phyloP scores from a whole-genome alignment of 2,797 vertebrate genomes.

The Miichthys miiuy region DNA sequence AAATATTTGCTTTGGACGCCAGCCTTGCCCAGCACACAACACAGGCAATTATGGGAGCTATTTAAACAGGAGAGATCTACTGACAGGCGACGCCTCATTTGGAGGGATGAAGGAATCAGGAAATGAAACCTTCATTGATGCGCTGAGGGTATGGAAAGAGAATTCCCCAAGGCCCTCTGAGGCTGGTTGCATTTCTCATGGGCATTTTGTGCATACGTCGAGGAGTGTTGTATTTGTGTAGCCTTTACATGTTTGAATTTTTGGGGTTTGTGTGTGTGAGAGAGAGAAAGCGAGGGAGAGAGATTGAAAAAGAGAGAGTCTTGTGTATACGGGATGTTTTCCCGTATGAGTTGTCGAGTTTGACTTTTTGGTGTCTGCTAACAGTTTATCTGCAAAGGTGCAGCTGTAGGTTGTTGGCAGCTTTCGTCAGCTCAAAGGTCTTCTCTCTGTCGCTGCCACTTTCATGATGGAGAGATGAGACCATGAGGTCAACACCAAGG shows the following conservation, averaged over 20 bases:
- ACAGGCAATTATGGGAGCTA: constrained; percentile 84
- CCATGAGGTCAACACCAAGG: constrained; percentile 44
- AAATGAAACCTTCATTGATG: constrained; percentile 85
- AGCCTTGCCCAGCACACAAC: constrained; percentile 84
- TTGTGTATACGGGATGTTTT: constrained; percentile 47
- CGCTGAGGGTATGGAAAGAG: constrained; percentile 77
- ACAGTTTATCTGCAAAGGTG: constrained; percentile 81
- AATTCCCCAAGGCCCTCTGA: constrained; percentile 59
- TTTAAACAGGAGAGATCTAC: constrained; percentile 82
- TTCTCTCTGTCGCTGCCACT: constrained; percentile 49
- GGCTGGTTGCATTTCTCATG: constrained; percentile 64
- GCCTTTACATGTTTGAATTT: constrained; percentile 45
- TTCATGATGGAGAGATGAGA: constrained; percentile 68
- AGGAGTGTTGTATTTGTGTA: constrained; percentile 48
- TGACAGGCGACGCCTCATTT: constrained; percentile 83
- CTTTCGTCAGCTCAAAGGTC: constrained; percentile 65
- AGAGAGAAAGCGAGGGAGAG: not conserved
- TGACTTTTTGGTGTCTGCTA: constrained; percentile 43
- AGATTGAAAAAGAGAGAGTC: not conserved
- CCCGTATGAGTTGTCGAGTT: constrained; percentile 45
- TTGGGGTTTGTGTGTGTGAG: constrained; percentile 10
- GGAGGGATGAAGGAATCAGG: constrained; percentile 82
- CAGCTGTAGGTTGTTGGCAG: constrained; percentile 71
- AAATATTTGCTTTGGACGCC: constrained; percentile 88
- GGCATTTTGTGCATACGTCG: constrained; percentile 52